Evolutionary conservation across 2,113 vertebrate genomes (phyloP), one percentile per base, ranked within the genome.

Genomic region (Sphaerodactylus townsendi): DNA sequence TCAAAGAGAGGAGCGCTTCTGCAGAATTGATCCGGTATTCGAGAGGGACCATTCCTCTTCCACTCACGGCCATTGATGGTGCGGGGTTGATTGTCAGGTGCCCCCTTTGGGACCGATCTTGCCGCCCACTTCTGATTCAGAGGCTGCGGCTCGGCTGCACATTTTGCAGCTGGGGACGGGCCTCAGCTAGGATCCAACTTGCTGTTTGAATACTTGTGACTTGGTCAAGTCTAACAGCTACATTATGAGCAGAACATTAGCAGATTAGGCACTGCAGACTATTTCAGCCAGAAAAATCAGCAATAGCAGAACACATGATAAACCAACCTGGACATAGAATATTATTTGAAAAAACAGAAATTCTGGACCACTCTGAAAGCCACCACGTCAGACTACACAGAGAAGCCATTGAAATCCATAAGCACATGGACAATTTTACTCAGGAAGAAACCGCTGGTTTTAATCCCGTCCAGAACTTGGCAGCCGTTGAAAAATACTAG

Each of bases 1-100:
- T 87, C 74, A 59, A 56, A 89, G 81, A 25, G 85, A 89, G 3
- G 86, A 87, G 2, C 13, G 59, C 64, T 88, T 87, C 80, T 82
- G 30, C n/a, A 8, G 2, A 79, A 69, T 0, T 4, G 81, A 87
- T 88, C 75, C 66, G 66, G 71, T 64, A 3, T 69, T 69, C 66
- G 33, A 53, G 48, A 78, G 39, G 84, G 44, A 83, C 41, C 46
- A 4, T 53, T 17, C 2, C 68, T n/a, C 48, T 66, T 56, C 69
- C 82, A 72, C 79, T 88, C 65, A 44, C 83, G 35, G 68, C 81
- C 91, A 66, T 62, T 86, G 87, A 83, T n/a, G 78, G 37, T 11
- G 37, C 71, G 70, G 48, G 48, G 64, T 71, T 35, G 39, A 19
- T 71, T 70, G 87, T 41, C 80, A 82, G 39, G 0, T n/a, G 39